phyloP scores from a whole-genome alignment of 2,888 invertebrate genomes.

The Flabesymbios commensalis region DNA sequence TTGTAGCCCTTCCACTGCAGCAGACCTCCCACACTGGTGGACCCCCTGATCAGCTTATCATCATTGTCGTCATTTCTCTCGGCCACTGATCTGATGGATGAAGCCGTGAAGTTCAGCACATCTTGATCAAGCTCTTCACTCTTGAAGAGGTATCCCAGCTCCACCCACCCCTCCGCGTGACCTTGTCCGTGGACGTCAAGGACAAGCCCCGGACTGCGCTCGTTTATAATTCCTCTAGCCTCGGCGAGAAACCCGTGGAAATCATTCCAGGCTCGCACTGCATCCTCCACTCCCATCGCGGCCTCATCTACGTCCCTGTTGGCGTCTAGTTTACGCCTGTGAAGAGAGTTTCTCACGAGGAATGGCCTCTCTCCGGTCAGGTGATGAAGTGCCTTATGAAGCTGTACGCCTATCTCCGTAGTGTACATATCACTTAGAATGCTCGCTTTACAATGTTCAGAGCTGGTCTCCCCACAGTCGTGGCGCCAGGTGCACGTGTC shows the following conservation, averaged over 20 bases:
- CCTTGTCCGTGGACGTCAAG: neutral
- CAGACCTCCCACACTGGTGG: too few relatives aligned
- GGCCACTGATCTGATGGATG: neutral
- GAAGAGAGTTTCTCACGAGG: neutral
- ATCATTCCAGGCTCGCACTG: neutral
- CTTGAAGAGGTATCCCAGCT: neutral
- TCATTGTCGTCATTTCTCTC: too few relatives aligned
- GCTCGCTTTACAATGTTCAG: neutral
- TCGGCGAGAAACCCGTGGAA: neutral
- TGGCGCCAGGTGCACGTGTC: neutral
- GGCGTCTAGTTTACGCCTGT: neutral
- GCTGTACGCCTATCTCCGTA: neutral
- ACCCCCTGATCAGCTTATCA: too few relatives aligned
- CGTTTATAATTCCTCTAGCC: neutral
- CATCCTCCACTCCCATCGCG: neutral
- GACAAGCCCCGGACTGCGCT: neutral
- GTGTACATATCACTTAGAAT: neutral
- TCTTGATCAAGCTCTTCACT: neutral
- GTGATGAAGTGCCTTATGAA: neutral
- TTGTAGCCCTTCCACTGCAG: too few relatives aligned
- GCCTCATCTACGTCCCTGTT: neutral
- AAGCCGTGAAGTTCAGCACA: neutral
- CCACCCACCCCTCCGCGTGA: neutral
- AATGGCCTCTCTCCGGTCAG: neutral
- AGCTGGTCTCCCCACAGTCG: neutral